Conservation (phyloP, 2,888 invertebrate species). For the Odontocolon sp. region DNA sequence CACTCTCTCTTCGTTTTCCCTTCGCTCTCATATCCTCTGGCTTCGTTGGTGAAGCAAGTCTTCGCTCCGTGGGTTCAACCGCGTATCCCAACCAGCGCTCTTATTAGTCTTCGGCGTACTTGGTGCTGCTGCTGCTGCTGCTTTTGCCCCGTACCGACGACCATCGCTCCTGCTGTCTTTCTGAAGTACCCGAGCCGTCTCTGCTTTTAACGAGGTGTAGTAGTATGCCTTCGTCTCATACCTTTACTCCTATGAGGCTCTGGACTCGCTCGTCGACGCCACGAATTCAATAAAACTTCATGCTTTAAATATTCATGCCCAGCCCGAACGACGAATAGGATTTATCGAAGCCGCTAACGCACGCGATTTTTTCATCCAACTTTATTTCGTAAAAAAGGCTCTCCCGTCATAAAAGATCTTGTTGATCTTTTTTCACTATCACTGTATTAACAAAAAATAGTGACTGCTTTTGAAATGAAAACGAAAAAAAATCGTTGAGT, state of each 20-base stretch:
- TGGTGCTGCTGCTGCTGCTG: background rate
- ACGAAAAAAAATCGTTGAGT: too few relatives aligned
- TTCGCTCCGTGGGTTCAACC: slow-evolving; percentile 10
- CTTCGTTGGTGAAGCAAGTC: slow-evolving; percentile 20
- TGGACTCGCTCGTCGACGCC: slow-evolving; percentile 25
- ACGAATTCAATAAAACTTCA: slow-evolving; percentile 48
- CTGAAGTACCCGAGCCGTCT: background rate
- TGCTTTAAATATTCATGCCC: slow-evolving; percentile 53
- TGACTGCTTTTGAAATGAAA: too few relatives aligned
- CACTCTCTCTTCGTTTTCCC: background rate
- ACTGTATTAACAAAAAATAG: too few relatives aligned
- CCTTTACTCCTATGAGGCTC: background rate
- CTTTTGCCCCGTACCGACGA: background rate
- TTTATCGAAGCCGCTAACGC: slow-evolving; percentile 32
- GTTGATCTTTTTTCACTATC: slow-evolving; percentile 7
- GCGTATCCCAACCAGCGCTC: slow-evolving; percentile 12
- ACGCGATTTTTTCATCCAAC: too few relatives aligned
- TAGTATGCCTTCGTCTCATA: background rate
- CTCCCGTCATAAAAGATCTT: background rate
- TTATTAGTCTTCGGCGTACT: slow-evolving; percentile 28
- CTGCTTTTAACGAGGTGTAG: background rate
- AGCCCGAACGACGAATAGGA: slow-evolving; percentile 24
- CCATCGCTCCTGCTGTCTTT: background rate
- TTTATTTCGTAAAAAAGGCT: too few relatives aligned
- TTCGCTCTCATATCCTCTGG: slow-evolving; percentile 19